phyloP scores from a whole-genome alignment of 1,140 invertebrate genomes.

The Tetramorium alpestre region DNA sequence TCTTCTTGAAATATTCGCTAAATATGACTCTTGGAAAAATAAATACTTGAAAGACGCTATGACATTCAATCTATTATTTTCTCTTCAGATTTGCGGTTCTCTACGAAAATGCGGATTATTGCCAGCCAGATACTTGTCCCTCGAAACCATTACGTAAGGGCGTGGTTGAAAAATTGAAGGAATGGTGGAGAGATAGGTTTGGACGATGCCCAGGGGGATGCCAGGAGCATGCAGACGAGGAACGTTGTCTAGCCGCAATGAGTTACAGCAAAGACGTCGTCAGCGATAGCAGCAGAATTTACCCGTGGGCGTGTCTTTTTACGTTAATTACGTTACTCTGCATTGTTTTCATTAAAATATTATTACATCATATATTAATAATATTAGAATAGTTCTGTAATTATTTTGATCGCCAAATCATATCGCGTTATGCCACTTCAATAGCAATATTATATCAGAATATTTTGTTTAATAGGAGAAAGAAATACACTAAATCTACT shows the following conservation, averaged over 20 bases:
- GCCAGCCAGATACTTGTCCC: slow-evolving; percentile 59
- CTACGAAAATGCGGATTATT: slow-evolving; percentile 76
- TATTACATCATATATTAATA: background rate
- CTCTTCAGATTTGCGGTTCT: slow-evolving; percentile 70
- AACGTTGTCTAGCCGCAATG: slow-evolving; percentile 70
- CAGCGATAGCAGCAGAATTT: slow-evolving; percentile 58
- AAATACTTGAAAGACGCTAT: background rate
- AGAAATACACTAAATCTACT: slow-evolving; percentile 67
- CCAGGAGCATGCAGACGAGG: slow-evolving; percentile 67
- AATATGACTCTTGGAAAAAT: background rate
- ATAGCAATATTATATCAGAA: background rate
- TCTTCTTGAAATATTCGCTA: background rate
- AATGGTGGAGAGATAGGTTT: slow-evolving; percentile 72
- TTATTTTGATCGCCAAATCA: background rate
- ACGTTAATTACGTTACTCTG: background rate
- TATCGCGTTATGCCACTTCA: background rate
- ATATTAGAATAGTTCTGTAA: background rate
- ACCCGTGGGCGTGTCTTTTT: slow-evolving; percentile 63
- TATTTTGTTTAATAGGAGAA: slow-evolving; percentile 51
- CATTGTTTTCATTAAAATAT: background rate
- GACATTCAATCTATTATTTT: background rate
- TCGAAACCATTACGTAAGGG: slow-evolving; percentile 44
- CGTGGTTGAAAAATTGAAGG: slow-evolving; percentile 56
- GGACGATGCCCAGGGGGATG: slow-evolving; percentile 63
- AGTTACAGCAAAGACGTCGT: slow-evolving; percentile 72